Conservation (phyloP, 2,888 invertebrate genomes). For the Myathropa florea region DNA sequence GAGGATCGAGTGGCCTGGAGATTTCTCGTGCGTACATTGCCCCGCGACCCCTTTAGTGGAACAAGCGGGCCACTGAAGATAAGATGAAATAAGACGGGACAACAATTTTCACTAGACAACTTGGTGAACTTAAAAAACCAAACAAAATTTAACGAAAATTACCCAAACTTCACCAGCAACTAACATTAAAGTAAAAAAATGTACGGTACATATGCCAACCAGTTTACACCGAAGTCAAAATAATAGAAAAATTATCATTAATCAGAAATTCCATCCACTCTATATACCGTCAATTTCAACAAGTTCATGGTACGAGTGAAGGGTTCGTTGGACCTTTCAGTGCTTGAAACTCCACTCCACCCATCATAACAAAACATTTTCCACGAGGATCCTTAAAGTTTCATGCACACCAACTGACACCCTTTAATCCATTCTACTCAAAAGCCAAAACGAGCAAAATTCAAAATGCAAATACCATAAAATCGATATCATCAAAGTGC, state of each 20-base stretch:
- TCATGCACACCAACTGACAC: not conserved
- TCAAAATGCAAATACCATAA: conserved; percentile 31
- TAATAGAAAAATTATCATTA: not conserved
- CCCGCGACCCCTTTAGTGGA: too few relatives aligned
- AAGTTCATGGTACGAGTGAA: not conserved
- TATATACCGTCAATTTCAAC: not conserved
- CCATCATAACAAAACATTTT: not conserved
- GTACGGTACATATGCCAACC: not conserved
- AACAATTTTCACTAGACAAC: too few relatives aligned
- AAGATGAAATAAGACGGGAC: too few relatives aligned
- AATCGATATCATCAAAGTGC: conserved; percentile 43
- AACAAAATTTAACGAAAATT: too few relatives aligned
- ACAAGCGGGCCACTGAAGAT: too few relatives aligned
- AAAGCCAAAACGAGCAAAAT: not conserved
- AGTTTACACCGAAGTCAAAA: not conserved
- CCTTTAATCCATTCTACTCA: conserved; percentile 13
- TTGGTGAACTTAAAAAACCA: too few relatives aligned
- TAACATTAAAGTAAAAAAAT: not conserved
- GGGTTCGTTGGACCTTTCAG: not conserved
- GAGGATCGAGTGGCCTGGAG: too few relatives aligned
- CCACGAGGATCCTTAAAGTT: conserved; percentile 1
- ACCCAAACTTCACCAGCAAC: not conserved
- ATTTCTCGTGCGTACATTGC: too few relatives aligned
- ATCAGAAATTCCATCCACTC: not conserved
- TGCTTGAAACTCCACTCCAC: not conserved